These are phyloP conservation scores for Crotalus helleri DNA, from an alignment of 2,113 vertebrate genomes.

Conservation along the genomic window DNA sequence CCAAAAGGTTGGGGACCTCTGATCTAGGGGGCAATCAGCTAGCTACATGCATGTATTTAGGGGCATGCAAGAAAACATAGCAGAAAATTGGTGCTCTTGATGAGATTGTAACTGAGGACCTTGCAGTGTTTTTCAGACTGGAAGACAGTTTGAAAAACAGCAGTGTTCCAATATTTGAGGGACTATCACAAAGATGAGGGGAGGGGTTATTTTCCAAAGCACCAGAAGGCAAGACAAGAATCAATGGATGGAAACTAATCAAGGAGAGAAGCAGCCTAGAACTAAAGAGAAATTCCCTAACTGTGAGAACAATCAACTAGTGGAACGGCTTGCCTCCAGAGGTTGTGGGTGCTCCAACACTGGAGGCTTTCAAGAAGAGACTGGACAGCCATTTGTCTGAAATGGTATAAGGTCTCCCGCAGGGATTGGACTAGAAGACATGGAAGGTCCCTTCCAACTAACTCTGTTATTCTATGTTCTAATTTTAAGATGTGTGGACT, in stretches of 20 bases:
- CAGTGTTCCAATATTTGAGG: not conserved
- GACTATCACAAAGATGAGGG: not conserved
- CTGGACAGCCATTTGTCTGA: not conserved
- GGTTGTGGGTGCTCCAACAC: not conserved
- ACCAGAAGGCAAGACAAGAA: not conserved
- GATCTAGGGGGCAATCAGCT: too few species aligned
- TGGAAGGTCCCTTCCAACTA: not conserved
- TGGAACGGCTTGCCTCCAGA: not conserved
- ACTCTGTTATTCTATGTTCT: not conserved
- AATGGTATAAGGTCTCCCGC: not conserved
- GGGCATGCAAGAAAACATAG: not conserved
- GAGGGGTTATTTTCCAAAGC: not conserved
- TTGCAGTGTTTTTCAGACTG: not conserved
- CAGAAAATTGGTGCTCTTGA: not conserved
- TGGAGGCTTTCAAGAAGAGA: not conserved
- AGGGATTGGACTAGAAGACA: not conserved
- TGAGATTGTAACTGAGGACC: not conserved
- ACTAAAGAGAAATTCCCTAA: not conserved
- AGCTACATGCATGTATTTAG: not conserved
- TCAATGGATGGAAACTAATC: not conserved
- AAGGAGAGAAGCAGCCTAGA: not conserved
- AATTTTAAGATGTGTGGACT: not conserved
- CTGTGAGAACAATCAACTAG: not conserved
- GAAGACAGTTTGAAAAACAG: not conserved
- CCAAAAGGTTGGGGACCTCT: too few species aligned